Evolutionary conservation across 2,888 invertebrate species (phyloP), one percentile per base, ranked within the genome.

Genomic region (Priocnemis perturbator): DNA sequence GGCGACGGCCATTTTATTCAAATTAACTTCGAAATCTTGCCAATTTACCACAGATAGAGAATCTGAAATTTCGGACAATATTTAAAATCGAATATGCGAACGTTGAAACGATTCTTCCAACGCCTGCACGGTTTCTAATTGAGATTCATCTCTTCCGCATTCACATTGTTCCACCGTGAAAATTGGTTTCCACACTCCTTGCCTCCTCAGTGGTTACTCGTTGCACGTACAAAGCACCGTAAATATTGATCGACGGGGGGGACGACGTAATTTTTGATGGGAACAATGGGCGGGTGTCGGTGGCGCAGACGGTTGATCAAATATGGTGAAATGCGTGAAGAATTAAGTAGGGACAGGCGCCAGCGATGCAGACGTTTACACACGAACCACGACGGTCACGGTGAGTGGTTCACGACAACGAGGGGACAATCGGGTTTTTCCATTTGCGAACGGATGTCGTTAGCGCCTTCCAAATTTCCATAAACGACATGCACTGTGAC

Each of bases 331-430:
- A 67, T 64, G 45, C 30, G 53, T 53, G 63, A 74, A 66, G 70
- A 74, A 67, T 68, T 60, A 67, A 70, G 68, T 72, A 68, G 69
- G 70, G 67, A 69, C 56, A 68, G 77, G 77, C 77, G 77, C 77
- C 77, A 73, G 67, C 59, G 74, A 72, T 70, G 74, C 67, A 77
- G 77, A 77, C 77, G 74, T 77, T 77, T 77, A 66, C 74, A 64
- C 65, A 68, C 69, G 65, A 69, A 71, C 74, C 77, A 74, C 69
- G 60, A 71, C 67, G 45, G 72, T 67, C 62, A 70, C 65, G 61
- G 59, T 17, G 66, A 55, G 66, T 44, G 56, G 66, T 55, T 19
- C 61, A 61, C 60, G 66, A 60, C 65, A 48, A 26, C 56, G 59
- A 53, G 23, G 67, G 65, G 67, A 64, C 67, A 65, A 67, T 59